phyloP scores from a whole-genome alignment of 2,797 vertebrate genomes.

The Pygocentrus nattereri region DNA sequence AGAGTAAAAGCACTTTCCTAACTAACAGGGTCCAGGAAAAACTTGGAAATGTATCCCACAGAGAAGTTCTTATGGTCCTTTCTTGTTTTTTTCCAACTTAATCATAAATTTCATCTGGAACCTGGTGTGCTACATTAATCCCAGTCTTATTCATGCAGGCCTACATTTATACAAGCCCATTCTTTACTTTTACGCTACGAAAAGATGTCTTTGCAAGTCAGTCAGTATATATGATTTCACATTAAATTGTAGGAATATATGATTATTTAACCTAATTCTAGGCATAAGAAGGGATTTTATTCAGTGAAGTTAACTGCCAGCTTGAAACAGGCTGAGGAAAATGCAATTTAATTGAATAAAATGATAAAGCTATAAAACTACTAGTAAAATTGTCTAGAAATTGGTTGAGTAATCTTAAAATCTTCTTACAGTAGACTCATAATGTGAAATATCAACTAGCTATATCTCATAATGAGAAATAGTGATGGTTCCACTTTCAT shows the following conservation, averaged over 20 bases:
- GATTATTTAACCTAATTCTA: background rate
- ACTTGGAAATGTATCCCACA: slow-evolving; percentile 3
- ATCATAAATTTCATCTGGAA: slow-evolving; percentile 32
- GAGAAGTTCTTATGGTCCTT: slow-evolving; percentile 31
- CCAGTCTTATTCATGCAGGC: background rate
- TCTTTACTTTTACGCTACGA: background rate
- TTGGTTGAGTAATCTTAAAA: background rate
- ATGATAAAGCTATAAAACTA: background rate
- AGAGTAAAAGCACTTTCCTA: slow-evolving; percentile 49
- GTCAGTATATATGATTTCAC: background rate
- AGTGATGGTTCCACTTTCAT: too few relatives aligned
- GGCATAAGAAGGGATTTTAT: background rate
- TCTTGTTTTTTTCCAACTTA: slow-evolving; percentile 24
- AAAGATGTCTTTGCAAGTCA: background rate
- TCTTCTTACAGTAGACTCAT: background rate
- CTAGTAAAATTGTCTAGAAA: background rate
- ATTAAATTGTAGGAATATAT: background rate
- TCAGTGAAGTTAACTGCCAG: background rate
- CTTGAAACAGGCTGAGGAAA: too few relatives aligned
- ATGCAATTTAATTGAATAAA: background rate
- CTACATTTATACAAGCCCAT: background rate
- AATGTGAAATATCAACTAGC: background rate
- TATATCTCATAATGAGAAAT: background rate
- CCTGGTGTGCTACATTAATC: slow-evolving; percentile 32
- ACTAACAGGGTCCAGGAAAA: slow-evolving; percentile 33